A percentile compares a stretch with the other conserved stretches of the same genome.
Evolutionary conservation across 1,140 invertebrate species (phyloP).

Genomic region (Vollenhovia emeryi): DNA sequence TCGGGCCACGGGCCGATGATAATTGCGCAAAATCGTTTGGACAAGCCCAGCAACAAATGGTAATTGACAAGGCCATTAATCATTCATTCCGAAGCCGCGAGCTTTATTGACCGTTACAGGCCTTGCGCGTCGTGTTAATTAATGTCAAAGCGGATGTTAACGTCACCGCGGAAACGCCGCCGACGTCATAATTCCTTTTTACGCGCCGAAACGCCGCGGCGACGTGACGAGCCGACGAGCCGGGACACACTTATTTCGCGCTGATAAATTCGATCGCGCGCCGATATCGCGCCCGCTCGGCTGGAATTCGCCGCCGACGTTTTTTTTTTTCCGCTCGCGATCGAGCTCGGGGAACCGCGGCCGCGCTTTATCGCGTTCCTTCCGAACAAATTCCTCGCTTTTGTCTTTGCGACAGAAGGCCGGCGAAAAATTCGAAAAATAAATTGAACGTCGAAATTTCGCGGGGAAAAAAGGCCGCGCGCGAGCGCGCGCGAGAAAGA

Average conservation of each 20-base stretch:
- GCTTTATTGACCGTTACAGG: slow-evolving; percentile 74
- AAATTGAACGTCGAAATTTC: background rate
- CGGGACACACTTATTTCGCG: slow-evolving; percentile 7
- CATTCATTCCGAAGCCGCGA: slow-evolving; percentile 71
- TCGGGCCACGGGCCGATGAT: slow-evolving; percentile 56
- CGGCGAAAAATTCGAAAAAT: background rate
- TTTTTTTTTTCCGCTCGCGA: background rate
- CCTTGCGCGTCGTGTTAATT: slow-evolving; percentile 73
- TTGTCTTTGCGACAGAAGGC: background rate
- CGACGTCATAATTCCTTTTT: slow-evolving; percentile 55
- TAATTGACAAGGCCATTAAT: slow-evolving; percentile 78
- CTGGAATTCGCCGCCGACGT: no score
- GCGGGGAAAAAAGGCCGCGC: background rate
- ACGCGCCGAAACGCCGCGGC: background rate
- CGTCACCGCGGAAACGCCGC: slow-evolving; percentile 38
- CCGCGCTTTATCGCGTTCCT: background rate
- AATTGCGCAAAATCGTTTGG: slow-evolving; percentile 74
- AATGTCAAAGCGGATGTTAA: slow-evolving; percentile 70
- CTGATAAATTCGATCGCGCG: background rate
- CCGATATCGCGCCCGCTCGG: no score
- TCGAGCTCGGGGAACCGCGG: no score
- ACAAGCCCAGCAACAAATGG: slow-evolving; percentile 67
- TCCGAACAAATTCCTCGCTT: background rate
- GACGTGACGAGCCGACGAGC: slow-evolving; percentile 7
- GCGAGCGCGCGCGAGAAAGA: no score